Evolutionary conservation across 2,113 vertebrate genomes (phyloP).

Genomic region (Ahaetulla prasina): DNA sequence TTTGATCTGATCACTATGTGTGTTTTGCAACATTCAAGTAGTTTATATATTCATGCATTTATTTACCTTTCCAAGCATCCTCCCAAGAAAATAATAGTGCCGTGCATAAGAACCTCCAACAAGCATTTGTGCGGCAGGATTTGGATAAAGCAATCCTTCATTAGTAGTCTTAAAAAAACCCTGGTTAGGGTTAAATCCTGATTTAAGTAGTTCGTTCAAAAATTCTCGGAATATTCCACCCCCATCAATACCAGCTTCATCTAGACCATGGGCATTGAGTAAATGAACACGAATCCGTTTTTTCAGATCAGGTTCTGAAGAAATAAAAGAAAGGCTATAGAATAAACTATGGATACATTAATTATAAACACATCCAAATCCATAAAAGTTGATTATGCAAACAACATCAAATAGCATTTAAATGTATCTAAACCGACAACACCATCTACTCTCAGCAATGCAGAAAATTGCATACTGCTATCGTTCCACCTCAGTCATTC

Average conservation of each 20-base stretch:
- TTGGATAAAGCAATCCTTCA: slow-evolving; percentile 92
- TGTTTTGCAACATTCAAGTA: background rate
- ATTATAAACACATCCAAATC: background rate
- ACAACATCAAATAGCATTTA: background rate
- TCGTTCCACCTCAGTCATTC: background rate
- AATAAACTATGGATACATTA: background rate
- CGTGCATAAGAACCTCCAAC: slow-evolving; percentile 89
- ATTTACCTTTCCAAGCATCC: slow-evolving; percentile 95
- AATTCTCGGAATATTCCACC: slow-evolving; percentile 98
- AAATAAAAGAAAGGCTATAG: slow-evolving; percentile 14
- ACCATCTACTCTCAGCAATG: background rate
- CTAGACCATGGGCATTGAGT: slow-evolving; percentile 92
- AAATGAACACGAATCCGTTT: slow-evolving; percentile 93
- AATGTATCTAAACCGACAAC: background rate
- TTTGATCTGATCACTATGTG: background rate
- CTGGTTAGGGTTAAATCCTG: slow-evolving; percentile 97
- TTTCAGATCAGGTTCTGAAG: slow-evolving; percentile 90
- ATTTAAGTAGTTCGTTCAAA: slow-evolving; percentile 94
- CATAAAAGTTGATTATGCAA: background rate
- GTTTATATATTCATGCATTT: background rate
- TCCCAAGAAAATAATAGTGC: slow-evolving; percentile 96
- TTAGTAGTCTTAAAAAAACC: slow-evolving; percentile 98
- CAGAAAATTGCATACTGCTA: background rate
- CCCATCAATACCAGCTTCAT: slow-evolving; percentile 96
- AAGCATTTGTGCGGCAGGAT: slow-evolving; percentile 90